A percentile compares a stretch with the other conserved stretches of the same genome.
phyloP scores from a whole-genome alignment of 2,113 vertebrate species.

The Hemiprocne comata region DNA sequence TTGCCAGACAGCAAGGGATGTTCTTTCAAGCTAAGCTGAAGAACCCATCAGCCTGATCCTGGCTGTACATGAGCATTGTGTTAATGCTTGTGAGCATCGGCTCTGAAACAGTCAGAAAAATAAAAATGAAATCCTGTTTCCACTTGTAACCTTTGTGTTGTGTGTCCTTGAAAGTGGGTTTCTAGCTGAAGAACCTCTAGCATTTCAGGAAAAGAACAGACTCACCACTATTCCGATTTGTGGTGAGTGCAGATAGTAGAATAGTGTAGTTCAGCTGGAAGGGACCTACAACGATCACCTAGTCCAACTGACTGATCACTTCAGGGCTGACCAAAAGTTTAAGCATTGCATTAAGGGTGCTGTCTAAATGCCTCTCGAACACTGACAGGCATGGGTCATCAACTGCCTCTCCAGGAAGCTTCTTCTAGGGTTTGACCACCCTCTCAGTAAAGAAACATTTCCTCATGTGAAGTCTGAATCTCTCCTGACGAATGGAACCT shows the following conservation, averaged over 20 bases:
- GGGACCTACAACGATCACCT: fast-evolving
- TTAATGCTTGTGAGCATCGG: not conserved
- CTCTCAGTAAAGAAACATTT: not conserved
- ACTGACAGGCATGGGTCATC: fast-evolving
- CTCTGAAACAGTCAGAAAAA: no score
- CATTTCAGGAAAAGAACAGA: not conserved
- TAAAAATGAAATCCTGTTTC: no score
- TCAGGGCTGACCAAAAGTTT: not conserved
- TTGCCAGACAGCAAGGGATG: not conserved
- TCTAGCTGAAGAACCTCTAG: not conserved
- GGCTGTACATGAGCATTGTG: not conserved
- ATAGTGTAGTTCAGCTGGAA: not conserved
- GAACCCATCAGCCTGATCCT: not conserved
- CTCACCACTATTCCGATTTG: not conserved
- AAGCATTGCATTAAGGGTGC: not conserved
- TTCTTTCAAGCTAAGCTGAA: not conserved
- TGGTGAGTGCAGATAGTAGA: not conserved
- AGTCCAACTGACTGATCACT: not conserved
- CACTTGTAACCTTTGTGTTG: no score
- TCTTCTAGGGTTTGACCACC: no score
- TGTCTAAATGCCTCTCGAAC: not conserved
- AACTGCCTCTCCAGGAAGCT: not conserved
- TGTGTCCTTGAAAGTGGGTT: not conserved
- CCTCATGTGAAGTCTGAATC: fast-evolving
- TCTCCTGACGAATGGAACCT: fast-evolving